Conservation (phyloP, 1,140 invertebrate genomes). For the Anoplolepis gracilipes region DNA sequence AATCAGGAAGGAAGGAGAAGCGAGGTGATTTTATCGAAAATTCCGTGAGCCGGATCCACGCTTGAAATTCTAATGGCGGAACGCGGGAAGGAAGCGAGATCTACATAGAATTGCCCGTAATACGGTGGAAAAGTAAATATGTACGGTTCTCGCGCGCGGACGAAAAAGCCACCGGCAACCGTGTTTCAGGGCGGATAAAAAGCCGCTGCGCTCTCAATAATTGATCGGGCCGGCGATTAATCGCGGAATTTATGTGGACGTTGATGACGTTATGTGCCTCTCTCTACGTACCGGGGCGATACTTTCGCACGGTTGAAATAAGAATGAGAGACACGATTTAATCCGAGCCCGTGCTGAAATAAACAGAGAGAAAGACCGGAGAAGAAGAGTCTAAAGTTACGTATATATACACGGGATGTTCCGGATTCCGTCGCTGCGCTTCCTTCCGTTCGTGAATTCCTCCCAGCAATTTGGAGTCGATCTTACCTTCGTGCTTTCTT, state of each 20-base stretch:
- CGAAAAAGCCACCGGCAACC: conserved; percentile 7
- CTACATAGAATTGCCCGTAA: conserved; percentile 56
- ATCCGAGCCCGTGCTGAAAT: conserved; percentile 29
- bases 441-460: conserved; percentile 10
- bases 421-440: not conserved
- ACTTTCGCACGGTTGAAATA: conserved; percentile 6
- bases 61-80: conserved; percentile 59
- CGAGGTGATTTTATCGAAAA: conserved; percentile 58
- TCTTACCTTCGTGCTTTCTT: conserved; percentile 1
- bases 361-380: conserved; percentile 44
- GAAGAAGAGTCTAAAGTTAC: not conserved
- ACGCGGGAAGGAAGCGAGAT: conserved; percentile 50
- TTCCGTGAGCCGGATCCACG: conserved; percentile 51
- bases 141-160: conserved; percentile 22
- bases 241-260: conserved; percentile 32
- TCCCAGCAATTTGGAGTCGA: conserved; percentile 39
- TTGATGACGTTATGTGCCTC: not conserved
- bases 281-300: not conserved
- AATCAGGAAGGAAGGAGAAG: not conserved
- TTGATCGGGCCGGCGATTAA: conserved; percentile 40
- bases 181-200: conserved; percentile 15
- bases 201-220: conserved; percentile 36
- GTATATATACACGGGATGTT: not conserved
- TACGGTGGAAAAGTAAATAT: conserved; percentile 54
- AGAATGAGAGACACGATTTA: conserved; percentile 22